phyloP scores from a whole-genome alignment of 2,888 invertebrate genomes.

The Anorthoa munda region DNA sequence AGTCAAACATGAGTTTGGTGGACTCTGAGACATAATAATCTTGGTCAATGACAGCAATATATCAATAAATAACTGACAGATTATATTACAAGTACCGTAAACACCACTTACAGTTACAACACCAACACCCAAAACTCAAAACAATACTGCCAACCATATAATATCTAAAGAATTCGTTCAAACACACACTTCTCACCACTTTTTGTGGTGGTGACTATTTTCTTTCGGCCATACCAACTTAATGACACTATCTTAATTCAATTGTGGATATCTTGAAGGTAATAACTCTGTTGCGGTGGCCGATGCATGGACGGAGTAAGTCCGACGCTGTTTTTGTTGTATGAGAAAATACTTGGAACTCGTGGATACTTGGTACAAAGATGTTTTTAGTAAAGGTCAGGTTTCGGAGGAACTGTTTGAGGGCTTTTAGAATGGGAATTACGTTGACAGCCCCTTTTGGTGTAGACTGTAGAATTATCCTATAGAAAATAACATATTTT shows the following conservation, averaged over 20 bases:
- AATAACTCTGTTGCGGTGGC: slow-evolving; percentile 76
- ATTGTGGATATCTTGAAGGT: slow-evolving; percentile 80
- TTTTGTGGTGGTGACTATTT: slow-evolving; percentile 70
- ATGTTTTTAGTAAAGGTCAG: not conserved
- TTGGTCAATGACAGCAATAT: too few species aligned
- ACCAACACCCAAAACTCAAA: slow-evolving; percentile 1
- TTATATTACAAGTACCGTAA: not conserved
- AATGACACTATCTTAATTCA: slow-evolving; percentile 85
- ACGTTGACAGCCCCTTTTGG: not conserved
- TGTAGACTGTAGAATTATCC: not conserved
- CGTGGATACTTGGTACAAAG: not conserved
- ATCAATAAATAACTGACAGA: not conserved
- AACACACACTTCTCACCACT: slow-evolving; percentile 49
- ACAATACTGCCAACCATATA: slow-evolving; percentile 13
- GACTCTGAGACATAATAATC: too few species aligned
- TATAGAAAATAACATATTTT: not conserved
- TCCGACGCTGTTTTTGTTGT: slow-evolving; percentile 27
- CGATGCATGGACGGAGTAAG: slow-evolving; percentile 56
- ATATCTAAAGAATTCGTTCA: slow-evolving; percentile 47
- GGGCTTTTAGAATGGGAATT: not conserved
- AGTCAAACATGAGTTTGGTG: too few species aligned
- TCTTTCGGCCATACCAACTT: slow-evolving; percentile 72
- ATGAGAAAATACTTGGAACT: not conserved
- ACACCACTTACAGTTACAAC: slow-evolving; percentile 11
- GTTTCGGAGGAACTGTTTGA: not conserved